Evolutionary conservation across 2,113 vertebrate species (phyloP), one percentile per base, ranked within the genome.

Genomic region (Periophthalmodon schlosseri): DNA sequence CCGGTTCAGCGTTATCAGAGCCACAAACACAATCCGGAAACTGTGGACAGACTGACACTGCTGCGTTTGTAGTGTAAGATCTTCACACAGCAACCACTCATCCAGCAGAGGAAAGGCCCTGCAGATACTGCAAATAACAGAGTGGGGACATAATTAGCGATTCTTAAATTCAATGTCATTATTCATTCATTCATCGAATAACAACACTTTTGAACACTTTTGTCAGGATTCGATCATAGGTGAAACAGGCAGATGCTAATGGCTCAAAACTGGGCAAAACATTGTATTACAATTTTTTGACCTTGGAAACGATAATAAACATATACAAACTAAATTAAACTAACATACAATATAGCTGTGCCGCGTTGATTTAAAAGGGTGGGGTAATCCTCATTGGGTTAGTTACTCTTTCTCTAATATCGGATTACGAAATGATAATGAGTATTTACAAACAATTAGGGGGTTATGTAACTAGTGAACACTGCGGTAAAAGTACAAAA

Each of bases 1-100:
- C 92, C 92, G 91, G 91, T 91, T 91, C 84, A 74, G 68, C 18
- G 49, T 74, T 75, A 81, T 70, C 80, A 77, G 75, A 85, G 76
- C 68, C 87, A 74, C 81, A 88, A 81, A 85, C 88, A 73, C 78
- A 61, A 81, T 44, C 75, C 75, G 88, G 86, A 90, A 92, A 82
- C 75, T 78, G 83, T 74, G 68, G 76, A 76, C 84, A 85, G 76
- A 78, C 52, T 20, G 24, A 28, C 77, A 24, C 77, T n/a, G 24
- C 74, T 81, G 56, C 13, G 77, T 64, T 82, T 86, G 75, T 56
- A 69, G 71, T 70, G 69, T 52, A 72, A 80, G 77, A 36, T 2
- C 65, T 58, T 49, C 74, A 75, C 70, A 79, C 70, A 9, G 73
- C 57, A 81, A 76, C 18, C 18, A 75, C 8, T 64, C 34, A 80